Base-by-base conservation (phyloP, 2,113 vertebrate genomes). In the Daubentonia madagascariensis region DNA sequence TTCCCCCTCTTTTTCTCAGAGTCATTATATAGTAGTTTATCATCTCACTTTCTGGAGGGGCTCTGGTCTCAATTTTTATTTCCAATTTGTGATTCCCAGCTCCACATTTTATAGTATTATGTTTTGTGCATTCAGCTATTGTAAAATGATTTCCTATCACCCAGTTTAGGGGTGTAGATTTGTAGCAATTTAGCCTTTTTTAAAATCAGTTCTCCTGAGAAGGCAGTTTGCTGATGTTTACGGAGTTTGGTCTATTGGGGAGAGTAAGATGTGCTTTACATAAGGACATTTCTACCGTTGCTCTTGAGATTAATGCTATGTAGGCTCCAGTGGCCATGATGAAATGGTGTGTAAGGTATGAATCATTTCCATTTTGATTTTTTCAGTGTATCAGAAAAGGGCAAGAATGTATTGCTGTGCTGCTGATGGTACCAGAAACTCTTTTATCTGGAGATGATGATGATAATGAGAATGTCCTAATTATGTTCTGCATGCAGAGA, bases 261-360 rank as follows among this genome's bases (percentile, higher is more conserved):
- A 1, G 6, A 79, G 28, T 9, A 13, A 2, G 35, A 79, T 32
- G 70, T 50, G 84, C 68, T 96, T 50, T 45, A 54, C 92, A 43
- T 75, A 17, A n/a, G 57, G 48, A 80, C 23, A 3, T 54, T n/a
- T 5, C 50, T 48, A 1, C n/a, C 50, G 28, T 50, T 68, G 43
- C 76, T 78, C n/a, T 54, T 0, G 25, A 93, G 40, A 59, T 30
- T 18, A 40, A 37, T 14, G 65, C 40, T 2, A 4, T 1, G 22
- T 3, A 1, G 57, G 40, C 18, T 43, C 57, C 3, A 0, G 79
- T 0, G 45, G 11, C 50, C 65, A 4, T 3, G 18, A 16, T 0
- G 0, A 45, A 75, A 40, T 0, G 25, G 40, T 57, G 20, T 0
- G 0, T 54, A 43, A 85, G 22, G 0, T 30, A 25, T 59, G 89